These are phyloP conservation scores for Oostethus manadensis DNA, from an alignment of 2,113 vertebrate genomes.

Conservation along the genomic window DNA sequence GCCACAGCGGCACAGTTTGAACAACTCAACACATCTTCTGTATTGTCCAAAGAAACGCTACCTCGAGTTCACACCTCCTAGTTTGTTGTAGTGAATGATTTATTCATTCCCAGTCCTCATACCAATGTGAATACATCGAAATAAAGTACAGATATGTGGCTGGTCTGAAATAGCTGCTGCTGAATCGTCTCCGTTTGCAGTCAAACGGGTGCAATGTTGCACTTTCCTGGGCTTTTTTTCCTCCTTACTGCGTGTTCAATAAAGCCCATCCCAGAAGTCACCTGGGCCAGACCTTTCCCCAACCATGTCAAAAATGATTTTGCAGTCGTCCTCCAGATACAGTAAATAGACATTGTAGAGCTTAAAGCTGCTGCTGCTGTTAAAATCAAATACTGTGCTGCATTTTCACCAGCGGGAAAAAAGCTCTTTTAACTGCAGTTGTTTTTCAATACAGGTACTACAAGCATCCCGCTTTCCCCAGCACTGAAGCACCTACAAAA, in stretches of 20 bases:
- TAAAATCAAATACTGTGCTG: constrained; percentile 60
- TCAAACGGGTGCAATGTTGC: constrained; percentile 30
- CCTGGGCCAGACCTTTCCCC: constrained; percentile 43
- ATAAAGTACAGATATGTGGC: constrained; percentile 8
- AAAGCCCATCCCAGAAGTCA: constrained; percentile 43
- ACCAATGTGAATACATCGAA: neutral
- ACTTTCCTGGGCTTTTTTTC: constrained; percentile 16
- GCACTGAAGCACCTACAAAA: constrained; percentile 79
- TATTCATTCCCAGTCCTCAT: neutral
- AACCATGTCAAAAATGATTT: constrained; percentile 34
- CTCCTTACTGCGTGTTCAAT: constrained; percentile 28
- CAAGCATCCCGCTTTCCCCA: constrained; percentile 77
- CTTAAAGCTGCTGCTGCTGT: constrained; percentile 66
- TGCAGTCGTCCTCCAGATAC: constrained; percentile 48
- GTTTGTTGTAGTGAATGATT: constrained; percentile 1
- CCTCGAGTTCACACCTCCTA: neutral
- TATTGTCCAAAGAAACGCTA: constrained; percentile 7
- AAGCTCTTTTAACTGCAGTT: constrained; percentile 76
- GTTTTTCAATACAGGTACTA: constrained; percentile 78
- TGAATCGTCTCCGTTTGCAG: constrained; percentile 10
- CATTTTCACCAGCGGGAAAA: constrained; percentile 69
- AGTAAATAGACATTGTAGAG: constrained; percentile 52
- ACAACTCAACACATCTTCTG: constrained; percentile 6
- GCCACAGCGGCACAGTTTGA: constrained; percentile 55
- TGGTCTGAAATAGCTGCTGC: neutral